Base-by-base conservation (phyloP, 2,888 invertebrate species). In the Chalcosyrphus nemorum region DNA sequence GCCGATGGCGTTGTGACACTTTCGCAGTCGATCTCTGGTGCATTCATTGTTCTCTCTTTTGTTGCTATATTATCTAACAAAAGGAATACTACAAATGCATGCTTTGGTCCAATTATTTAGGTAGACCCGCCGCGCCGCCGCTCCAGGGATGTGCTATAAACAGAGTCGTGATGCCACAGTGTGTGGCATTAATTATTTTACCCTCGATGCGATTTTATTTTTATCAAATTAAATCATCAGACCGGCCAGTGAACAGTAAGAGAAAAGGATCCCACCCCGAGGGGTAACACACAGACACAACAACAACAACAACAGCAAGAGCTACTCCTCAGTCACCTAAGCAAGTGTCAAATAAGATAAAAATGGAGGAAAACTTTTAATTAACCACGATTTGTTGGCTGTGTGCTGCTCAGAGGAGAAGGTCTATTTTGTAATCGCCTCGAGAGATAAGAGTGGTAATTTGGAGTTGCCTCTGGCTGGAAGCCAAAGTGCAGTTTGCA, bases 191-290 rank as follows among this genome's bases (percentile, higher is more conserved):
- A 78, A 84, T 84, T 84, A 59, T 65, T 61, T 63, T 75, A 63
- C 78, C 70, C 70, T 78, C 52, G 66, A 47, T 59, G 72, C 29
- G 81, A 75, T 76, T 82, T 66, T n/a, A 11, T 17, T 65, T n/a
- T 84, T 84, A 84, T 84, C 84, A 75, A 84, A 84, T 80, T 66
- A 65, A 84, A 84, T 80, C 84, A 84, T 84, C 84, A 74, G 78
- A 11, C 43, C 3, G 56, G 24, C 35, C 32, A 52, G n/a, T n/a
- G n/a, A n/a, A n/a, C n/a, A 13, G 13, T 7, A 9, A 24, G 21
- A 68, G 15, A 24, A 24, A 24, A 24, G 27, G 38, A 54, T 54
- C n/a, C 35, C 52, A 54, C 52, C 71, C 56, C 63, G 41, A 45
- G 71, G 76, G 4, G 17, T 11, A 5, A 24, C n/a, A 15, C 21